Percentiles rank a stretch among this genome's conserved stretches.
phyloP scores from a whole-genome alignment of 2,888 invertebrate species.

The Rotaria sp. region DNA sequence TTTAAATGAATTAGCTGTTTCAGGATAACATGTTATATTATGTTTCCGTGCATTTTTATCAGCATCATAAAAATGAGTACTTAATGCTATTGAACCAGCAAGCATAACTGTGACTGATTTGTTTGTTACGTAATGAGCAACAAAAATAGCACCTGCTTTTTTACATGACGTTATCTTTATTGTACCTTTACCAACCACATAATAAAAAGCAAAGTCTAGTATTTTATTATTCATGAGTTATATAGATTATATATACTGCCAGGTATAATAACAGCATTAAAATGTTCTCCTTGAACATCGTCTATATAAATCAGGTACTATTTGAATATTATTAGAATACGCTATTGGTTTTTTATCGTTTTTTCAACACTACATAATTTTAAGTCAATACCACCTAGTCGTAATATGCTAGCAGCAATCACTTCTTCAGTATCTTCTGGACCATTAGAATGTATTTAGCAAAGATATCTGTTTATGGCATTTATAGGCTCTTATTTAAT shows the following conservation, averaged over 20 bases:
- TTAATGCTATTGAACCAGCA: constrained; percentile 37
- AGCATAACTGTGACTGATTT: constrained; percentile 37
- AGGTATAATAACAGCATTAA: constrained; percentile 74
- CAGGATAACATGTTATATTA: constrained; percentile 77
- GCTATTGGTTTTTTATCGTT: constrained; percentile 60
- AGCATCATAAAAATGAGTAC: constrained; percentile 24
- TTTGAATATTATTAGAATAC: constrained; percentile 74
- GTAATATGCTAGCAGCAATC: constrained; percentile 33
- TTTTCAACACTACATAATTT: constrained; percentile 66
- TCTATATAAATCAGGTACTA: constrained; percentile 64
- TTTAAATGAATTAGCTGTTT: neutral
- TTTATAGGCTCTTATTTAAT: too few species aligned
- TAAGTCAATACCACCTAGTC: constrained; percentile 61
- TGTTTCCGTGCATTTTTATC: neutral
- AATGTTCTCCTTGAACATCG: constrained; percentile 49
- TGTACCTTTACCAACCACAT: neutral
- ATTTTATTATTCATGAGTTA: neutral
- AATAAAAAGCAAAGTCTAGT: neutral
- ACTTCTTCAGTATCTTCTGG: constrained; percentile 40
- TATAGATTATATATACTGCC: constrained; percentile 67
- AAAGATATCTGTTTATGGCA: too few species aligned
- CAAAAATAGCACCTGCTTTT: constrained; percentile 31
- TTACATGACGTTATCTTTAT: neutral
- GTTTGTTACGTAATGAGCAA: constrained; percentile 15
- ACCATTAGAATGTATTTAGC: too few species aligned